Evolutionary conservation across 2,113 vertebrate species (phyloP).

Genomic region (Mirza zaza): DNA sequence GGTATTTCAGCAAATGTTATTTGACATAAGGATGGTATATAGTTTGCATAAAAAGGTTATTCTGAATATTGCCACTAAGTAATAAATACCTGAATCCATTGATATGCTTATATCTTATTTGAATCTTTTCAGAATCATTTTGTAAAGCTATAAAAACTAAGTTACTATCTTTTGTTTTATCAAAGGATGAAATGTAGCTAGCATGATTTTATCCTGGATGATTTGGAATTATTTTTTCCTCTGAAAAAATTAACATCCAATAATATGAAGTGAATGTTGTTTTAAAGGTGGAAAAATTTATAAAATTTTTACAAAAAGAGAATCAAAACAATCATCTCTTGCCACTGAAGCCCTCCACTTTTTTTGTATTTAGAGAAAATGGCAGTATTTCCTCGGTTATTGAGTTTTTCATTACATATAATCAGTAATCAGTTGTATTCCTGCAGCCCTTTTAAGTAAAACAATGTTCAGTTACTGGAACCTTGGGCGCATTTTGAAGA

Average conservation of each 20-base stretch:
- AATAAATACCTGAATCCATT: not conserved
- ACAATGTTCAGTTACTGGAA: not conserved
- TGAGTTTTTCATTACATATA: not conserved
- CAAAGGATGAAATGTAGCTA: not conserved
- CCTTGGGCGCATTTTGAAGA: not conserved
- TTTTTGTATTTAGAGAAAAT: not conserved
- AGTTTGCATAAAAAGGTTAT: not conserved
- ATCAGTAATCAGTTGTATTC: not conserved
- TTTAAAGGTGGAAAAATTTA: not conserved
- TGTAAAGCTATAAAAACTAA: not conserved
- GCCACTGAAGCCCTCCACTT: rapidly evolving
- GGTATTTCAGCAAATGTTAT: not conserved
- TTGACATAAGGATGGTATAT: not conserved
- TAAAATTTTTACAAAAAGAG: not conserved
- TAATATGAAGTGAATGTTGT: not conserved
- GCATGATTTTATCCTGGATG: not conserved
- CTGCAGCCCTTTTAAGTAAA: not conserved
- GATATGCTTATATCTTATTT: not conserved
- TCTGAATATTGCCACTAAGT: not conserved
- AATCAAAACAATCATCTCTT: not conserved
- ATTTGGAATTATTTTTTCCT: not conserved
- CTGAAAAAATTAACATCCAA: not conserved
- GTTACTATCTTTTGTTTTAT: not conserved
- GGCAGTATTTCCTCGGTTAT: not conserved
- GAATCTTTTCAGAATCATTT: not conserved